Evolutionary conservation across 2,113 vertebrate genomes (phyloP).

Genomic region (Columbina picui): DNA sequence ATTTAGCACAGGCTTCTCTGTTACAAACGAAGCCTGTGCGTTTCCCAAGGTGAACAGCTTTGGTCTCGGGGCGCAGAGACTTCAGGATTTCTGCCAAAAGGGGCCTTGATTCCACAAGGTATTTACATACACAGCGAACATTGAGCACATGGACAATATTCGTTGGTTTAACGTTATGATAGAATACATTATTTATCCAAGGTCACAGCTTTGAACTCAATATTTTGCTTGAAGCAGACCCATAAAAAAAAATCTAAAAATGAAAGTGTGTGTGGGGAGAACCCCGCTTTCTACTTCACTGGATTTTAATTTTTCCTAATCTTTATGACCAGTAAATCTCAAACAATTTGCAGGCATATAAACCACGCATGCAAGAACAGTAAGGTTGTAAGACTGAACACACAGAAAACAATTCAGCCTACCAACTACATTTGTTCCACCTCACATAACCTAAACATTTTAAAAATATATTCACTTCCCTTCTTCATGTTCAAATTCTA

Average conservation of each 20-base stretch:
- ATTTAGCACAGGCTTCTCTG: background rate
- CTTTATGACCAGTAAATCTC: background rate
- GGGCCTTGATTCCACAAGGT: background rate
- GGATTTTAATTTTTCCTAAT: constrained; percentile 20
- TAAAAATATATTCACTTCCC: background rate
- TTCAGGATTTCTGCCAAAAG: background rate
- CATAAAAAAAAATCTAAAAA: background rate
- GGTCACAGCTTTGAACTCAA: background rate
- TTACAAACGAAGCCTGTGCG: background rate
- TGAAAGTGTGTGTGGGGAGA: background rate
- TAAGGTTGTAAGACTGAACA: background rate
- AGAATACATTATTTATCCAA: background rate
- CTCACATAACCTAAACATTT: background rate
- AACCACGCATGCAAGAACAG: background rate
- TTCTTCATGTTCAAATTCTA: background rate
- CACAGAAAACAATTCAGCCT: background rate
- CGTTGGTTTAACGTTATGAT: background rate
- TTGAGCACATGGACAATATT: background rate
- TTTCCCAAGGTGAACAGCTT: background rate
- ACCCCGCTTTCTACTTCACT: constrained; percentile 4
- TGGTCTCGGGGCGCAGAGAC: background rate
- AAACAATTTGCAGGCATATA: background rate
- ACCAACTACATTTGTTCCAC: constrained; percentile 1
- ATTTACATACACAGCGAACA: background rate
- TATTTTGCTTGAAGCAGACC: background rate